Evolutionary conservation across 1,140 invertebrate species (phyloP).

Genomic region (Drosophila paulistorum): DNA sequence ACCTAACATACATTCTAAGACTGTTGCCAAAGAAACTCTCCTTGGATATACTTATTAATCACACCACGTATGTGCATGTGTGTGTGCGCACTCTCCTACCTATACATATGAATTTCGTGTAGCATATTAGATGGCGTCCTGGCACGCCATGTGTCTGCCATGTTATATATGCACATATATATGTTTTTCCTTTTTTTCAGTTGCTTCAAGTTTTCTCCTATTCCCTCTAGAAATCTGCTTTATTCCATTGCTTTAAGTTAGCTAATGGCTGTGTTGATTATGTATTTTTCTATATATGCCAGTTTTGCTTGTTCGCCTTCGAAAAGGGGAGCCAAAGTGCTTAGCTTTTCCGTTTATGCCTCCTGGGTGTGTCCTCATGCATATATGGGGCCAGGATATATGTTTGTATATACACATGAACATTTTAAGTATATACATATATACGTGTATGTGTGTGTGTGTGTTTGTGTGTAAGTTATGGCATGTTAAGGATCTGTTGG

Average conservation of each 20-base stretch:
- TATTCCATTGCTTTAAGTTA: slow-evolving; percentile 47
- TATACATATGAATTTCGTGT: background rate
- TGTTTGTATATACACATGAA: background rate
- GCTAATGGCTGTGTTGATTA: slow-evolving; percentile 77
- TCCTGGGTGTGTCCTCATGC: slow-evolving; percentile 42
- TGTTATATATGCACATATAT: slow-evolving; percentile 1
- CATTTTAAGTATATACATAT: background rate
- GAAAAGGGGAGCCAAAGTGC: background rate
- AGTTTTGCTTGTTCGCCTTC: background rate
- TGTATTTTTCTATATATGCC: slow-evolving; percentile 46
- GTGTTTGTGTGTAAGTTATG: slow-evolving; percentile 18
- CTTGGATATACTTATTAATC: background rate
- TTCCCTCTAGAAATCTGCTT: background rate
- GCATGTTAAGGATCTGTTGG: slow-evolving; percentile 43
- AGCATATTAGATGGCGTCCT: slow-evolving; percentile 15
- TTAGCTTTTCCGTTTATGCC: slow-evolving; percentile 7
- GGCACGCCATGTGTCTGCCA: slow-evolving; percentile 42
- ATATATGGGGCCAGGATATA: background rate
- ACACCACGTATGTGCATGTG: background rate
- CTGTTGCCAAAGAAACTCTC: background rate
- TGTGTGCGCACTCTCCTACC: background rate
- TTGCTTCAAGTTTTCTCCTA: slow-evolving; percentile 41
- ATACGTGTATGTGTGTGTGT: background rate
- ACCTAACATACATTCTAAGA: no score
- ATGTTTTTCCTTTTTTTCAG: slow-evolving; percentile 45